A percentile compares a stretch with the other conserved stretches of the same genome.
These are phyloP conservation scores for Meteorus cinctellus DNA, from an alignment of 2,888 invertebrate genomes.

Conservation along the genomic window DNA sequence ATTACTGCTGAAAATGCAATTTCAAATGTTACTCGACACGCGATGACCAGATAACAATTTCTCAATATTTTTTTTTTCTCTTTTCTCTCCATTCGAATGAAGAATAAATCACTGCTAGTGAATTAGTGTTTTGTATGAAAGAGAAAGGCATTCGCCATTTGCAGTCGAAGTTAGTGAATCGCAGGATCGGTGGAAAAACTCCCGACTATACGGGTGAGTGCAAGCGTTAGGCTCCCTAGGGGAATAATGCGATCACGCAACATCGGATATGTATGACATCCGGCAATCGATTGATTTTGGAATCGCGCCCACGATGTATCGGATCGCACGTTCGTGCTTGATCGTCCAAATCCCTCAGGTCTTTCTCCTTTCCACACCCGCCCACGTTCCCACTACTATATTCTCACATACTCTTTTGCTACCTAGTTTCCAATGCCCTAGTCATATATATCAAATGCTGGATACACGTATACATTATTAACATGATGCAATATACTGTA, in stretches of 20 bases:
- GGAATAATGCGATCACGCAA: slow-evolving; percentile 49
- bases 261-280: slow-evolving; percentile 68
- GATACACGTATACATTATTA: background rate
- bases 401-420: too few species aligned
- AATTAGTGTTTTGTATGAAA: too few species aligned
- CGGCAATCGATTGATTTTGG: slow-evolving; percentile 63
- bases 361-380: slow-evolving; percentile 10
- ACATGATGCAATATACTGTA: background rate
- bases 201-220: slow-evolving; percentile 42
- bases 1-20: too few species aligned
- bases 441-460: background rate
- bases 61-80: too few species aligned
- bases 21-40: too few species aligned
- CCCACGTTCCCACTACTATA: background rate
- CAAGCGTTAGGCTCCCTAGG: slow-evolving; percentile 45
- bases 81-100: background rate
- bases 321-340: slow-evolving; percentile 63
- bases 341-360: slow-evolving; percentile 61
- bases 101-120: background rate
- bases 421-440: background rate
- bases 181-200: slow-evolving; percentile 50
- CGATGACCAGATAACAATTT: too few species aligned
- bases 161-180: slow-evolving; percentile 14
- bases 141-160: background rate
- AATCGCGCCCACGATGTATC: slow-evolving; percentile 62